A percentile compares a stretch with the other conserved stretches of the same genome.
These are phyloP conservation scores for Zenarchopterus dispar DNA, from an alignment of 2,797 vertebrate genomes.

Conservation along the genomic window DNA sequence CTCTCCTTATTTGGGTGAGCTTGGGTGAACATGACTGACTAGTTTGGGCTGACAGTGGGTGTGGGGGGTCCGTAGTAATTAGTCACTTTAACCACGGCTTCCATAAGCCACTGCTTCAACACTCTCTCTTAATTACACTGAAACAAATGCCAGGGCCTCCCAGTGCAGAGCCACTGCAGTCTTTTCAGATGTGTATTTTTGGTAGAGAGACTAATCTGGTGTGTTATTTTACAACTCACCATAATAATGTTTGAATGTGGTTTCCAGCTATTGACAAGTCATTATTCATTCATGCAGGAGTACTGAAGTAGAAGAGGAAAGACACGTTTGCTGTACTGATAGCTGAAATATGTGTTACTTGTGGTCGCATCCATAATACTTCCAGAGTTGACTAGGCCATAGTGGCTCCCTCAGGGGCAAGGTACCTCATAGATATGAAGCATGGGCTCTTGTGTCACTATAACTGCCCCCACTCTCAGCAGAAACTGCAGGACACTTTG, in stretches of 20 bases:
- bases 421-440: constrained; percentile 61
- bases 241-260: constrained; percentile 49
- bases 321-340: constrained; percentile 30
- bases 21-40: constrained; percentile 69
- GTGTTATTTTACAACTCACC: constrained; percentile 43
- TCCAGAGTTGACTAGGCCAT: constrained; percentile 50
- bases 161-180: constrained; percentile 64
- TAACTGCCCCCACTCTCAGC: constrained; percentile 44
- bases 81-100: constrained; percentile 84
- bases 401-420: constrained; percentile 55
- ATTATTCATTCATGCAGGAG: constrained; percentile 57
- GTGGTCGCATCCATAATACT: constrained; percentile 48
- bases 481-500: constrained; percentile 52
- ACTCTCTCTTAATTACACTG: constrained; percentile 83
- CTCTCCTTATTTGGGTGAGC: constrained; percentile 47
- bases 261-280: constrained; percentile 58
- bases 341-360: constrained; percentile 45
- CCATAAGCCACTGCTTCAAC: constrained; percentile 80
- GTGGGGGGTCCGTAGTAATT: constrained; percentile 80
- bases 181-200: constrained; percentile 15
- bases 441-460: constrained; percentile 59
- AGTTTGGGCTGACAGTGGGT: constrained; percentile 68
- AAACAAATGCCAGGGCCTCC: constrained; percentile 78
- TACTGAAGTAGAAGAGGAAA: constrained; percentile 21
- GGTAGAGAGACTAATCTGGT: too few species aligned